Evolutionary conservation across 1,140 invertebrate genomes (phyloP).

Genomic region (Brevipalpus yothersi): DNA sequence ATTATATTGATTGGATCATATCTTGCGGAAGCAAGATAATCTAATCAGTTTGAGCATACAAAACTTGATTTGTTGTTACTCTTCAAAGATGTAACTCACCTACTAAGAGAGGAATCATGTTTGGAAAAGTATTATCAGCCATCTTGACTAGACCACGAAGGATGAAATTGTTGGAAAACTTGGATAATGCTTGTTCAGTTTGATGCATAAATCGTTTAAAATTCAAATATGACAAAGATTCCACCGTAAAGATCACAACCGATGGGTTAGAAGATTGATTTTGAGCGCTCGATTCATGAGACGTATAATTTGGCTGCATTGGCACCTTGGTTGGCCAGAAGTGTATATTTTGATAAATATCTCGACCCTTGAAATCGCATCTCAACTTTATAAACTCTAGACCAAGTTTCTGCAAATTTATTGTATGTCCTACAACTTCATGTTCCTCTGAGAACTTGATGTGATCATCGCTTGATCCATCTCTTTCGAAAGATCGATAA

Average conservation of each 20-base stretch:
- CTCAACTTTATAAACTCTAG: not conserved
- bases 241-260: conserved; percentile 6
- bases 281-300: not conserved
- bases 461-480: not conserved
- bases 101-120: conserved; percentile 19
- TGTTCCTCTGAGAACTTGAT: not conserved
- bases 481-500: not conserved
- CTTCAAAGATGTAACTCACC: conserved; percentile 9
- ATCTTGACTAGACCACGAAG: conserved; percentile 23
- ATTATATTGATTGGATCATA: not conserved
- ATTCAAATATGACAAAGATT: conserved; percentile 6
- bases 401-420: not conserved
- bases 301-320: not conserved
- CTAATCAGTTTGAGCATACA: not conserved
- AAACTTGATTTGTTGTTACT: not conserved
- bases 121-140: conserved; percentile 23
- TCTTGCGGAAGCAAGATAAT: not conserved
- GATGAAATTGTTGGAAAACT: not conserved
- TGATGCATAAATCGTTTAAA: conserved; percentile 3
- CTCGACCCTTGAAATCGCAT: not conserved
- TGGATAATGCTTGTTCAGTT: not conserved
- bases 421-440: not conserved
- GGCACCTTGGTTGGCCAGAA: not conserved
- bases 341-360: not conserved
- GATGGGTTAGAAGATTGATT: not conserved